A percentile compares a stretch with the other conserved stretches of the same genome.
Evolutionary conservation across 2,797 vertebrate genomes (phyloP).

Genomic region (Pitangus sulphuratus): DNA sequence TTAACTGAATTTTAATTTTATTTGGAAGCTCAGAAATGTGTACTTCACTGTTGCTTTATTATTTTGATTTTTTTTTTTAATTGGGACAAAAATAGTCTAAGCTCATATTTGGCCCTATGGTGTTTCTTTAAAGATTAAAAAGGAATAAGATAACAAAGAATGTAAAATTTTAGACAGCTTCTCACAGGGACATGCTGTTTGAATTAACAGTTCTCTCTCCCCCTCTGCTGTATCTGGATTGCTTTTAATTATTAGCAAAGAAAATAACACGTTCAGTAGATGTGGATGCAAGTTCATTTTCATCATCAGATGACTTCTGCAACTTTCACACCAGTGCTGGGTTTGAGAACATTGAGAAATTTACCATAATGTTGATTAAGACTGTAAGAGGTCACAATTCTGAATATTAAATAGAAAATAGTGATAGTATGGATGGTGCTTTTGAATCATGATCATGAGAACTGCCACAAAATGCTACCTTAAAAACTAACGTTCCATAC

Average conservation of each 20-base stretch:
- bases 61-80: background rate
- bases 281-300: background rate
- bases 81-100: background rate
- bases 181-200: background rate
- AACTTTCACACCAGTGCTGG: background rate
- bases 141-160: background rate
- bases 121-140: conserved; percentile 22
- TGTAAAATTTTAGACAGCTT: background rate
- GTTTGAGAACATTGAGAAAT: background rate
- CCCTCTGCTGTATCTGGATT: background rate
- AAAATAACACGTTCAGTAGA: background rate
- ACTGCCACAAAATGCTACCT: background rate
- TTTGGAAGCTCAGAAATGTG: background rate
- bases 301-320: background rate
- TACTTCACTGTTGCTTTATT: background rate
- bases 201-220: background rate
- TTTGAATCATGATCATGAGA: background rate
- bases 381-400: background rate
- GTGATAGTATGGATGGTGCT: background rate
- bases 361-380: background rate
- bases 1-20: background rate
- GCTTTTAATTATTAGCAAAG: conserved; percentile 12
- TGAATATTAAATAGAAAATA: background rate
- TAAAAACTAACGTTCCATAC: background rate
- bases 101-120: background rate